Percentiles rank a stretch among this genome's conserved stretches.
These are phyloP conservation scores for Melieria picta DNA, from an alignment of 2,888 invertebrate genomes.

Conservation along the genomic window DNA sequence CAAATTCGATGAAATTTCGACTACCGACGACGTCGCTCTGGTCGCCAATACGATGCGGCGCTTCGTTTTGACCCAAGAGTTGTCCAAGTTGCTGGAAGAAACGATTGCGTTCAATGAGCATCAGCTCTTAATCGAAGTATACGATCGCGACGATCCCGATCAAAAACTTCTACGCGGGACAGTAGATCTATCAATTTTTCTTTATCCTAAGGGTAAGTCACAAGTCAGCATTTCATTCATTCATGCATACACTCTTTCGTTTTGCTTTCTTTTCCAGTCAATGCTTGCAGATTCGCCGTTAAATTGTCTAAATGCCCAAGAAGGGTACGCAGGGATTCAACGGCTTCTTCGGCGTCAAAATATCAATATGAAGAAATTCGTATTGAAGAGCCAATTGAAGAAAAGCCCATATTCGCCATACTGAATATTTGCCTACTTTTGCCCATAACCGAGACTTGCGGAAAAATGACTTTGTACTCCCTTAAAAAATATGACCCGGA, in stretches of 20 bases:
- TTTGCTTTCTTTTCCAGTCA: slow-evolving; percentile 31
- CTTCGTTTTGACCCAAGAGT: slow-evolving; percentile 45
- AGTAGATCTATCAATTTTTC: slow-evolving; percentile 49
- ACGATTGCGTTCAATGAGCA: slow-evolving; percentile 42
- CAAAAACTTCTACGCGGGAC: slow-evolving; percentile 47
- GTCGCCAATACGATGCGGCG: slow-evolving; percentile 52
- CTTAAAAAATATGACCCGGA: background rate
- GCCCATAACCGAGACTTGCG: slow-evolving; percentile 34
- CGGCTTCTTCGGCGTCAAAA: background rate
- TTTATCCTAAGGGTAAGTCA: slow-evolving; percentile 47
- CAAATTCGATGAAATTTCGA: slow-evolving; percentile 37
- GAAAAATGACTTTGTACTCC: background rate
- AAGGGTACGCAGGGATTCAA: no score
- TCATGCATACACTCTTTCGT: background rate
- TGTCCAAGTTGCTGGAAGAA: slow-evolving; percentile 46
- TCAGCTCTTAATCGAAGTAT: slow-evolving; percentile 48
- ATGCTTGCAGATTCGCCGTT: slow-evolving; percentile 36
- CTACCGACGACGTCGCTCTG: slow-evolving; percentile 41
- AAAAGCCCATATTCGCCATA: slow-evolving; percentile 36
- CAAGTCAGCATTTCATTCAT: background rate
- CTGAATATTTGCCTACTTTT: slow-evolving; percentile 36
- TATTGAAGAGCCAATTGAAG: background rate
- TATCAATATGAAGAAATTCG: background rate
- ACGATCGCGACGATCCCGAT: slow-evolving; percentile 40
- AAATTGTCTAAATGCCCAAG: slow-evolving; percentile 22